Conservation (phyloP, 2,888 invertebrate species). For the Mantis religiosa region DNA sequence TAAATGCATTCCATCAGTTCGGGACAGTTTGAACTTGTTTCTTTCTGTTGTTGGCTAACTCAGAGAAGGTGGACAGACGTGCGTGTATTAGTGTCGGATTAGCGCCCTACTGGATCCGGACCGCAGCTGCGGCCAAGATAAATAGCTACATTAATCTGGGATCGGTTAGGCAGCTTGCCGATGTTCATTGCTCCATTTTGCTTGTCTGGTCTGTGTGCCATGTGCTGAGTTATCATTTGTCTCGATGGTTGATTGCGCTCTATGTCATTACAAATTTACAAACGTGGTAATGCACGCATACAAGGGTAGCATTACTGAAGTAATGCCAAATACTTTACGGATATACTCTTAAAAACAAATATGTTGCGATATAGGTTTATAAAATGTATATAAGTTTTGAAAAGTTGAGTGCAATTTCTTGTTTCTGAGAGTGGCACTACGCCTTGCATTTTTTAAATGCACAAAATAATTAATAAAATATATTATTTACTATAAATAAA, state of each 20-base stretch:
- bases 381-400: no score
- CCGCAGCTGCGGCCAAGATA: neutral
- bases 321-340: no score
- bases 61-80: neutral
- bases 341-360: no score
- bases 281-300: no score
- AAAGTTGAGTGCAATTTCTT: no score
- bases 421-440: no score
- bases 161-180: neutral
- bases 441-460: no score
- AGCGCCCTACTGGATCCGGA: neutral
- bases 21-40: neutral
- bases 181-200: neutral
- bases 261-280: no score
- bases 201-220: neutral
- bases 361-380: no score
- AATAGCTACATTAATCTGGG: neutral
- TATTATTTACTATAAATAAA: no score
- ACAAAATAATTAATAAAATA: no score
- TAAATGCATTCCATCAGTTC: neutral
- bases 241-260: neutral
- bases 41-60: neutral
- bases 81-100: neutral
- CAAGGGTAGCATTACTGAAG: no score
- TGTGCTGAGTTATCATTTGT: neutral